Percentiles rank a stretch among this genome's conserved stretches.
Evolutionary conservation across 2,888 invertebrate species (phyloP).

Genomic region (Matsumyia berberina): DNA sequence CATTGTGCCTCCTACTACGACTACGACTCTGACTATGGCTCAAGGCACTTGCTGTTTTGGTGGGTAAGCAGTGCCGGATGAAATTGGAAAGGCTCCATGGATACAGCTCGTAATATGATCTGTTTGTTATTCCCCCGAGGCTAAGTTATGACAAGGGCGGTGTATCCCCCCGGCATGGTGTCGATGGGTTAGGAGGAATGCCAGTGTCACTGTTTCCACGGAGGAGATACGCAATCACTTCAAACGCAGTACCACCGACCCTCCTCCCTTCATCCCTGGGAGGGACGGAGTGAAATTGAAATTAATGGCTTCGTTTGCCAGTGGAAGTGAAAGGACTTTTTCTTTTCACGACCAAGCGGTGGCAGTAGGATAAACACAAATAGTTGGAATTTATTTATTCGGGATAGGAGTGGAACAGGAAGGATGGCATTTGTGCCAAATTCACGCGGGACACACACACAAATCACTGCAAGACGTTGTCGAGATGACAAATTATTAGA

Average conservation of each 20-base stretch:
- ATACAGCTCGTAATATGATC: conserved; percentile 66
- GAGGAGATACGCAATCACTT: conserved; percentile 41
- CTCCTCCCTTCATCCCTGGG: background rate
- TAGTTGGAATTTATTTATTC: conserved; percentile 41
- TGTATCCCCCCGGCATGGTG: conserved; percentile 2
- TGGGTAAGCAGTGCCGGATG: conserved; percentile 31
- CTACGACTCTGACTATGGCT: too few relatives aligned
- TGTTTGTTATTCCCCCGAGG: conserved; percentile 64
- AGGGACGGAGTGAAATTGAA: conserved; percentile 53
- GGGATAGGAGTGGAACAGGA: conserved; percentile 15
- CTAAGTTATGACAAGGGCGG: conserved; percentile 49
- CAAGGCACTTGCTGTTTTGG: conserved; percentile 7
- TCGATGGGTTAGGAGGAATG: conserved; percentile 11
- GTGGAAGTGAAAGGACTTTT: conserved; percentile 14
- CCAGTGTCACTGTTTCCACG: conserved; percentile 9
- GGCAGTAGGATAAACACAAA: conserved; percentile 11
- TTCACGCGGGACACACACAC: background rate
- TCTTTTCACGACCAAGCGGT: background rate
- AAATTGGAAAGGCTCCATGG: conserved; percentile 65
- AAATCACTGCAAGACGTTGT: too few relatives aligned
- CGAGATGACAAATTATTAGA: conserved; percentile 33
- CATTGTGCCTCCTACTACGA: background rate
- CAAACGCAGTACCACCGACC: conserved; percentile 18
- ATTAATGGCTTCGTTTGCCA: conserved; percentile 54
- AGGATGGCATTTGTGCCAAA: background rate